Evolutionary conservation across 2,888 invertebrate genomes (phyloP).

Genomic region (Uropetala carovei): DNA sequence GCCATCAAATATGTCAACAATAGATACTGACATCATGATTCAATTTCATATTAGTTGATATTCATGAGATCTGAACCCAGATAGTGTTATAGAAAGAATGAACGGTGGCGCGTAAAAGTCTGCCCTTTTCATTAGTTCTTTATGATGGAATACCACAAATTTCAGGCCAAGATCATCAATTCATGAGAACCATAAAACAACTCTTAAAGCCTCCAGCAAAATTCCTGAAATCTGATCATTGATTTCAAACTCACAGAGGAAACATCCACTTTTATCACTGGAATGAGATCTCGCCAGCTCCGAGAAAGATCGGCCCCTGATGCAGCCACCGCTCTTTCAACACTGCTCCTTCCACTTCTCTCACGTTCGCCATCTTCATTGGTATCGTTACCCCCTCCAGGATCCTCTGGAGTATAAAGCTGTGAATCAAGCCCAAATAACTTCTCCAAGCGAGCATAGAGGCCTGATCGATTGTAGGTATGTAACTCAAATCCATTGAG

Average conservation of each 20-base stretch:
- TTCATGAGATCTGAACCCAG: too few relatives aligned
- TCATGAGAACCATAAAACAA: too few relatives aligned
- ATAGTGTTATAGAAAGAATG: too few relatives aligned
- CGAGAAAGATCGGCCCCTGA: conserved; percentile 57
- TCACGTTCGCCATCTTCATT: conserved; percentile 76
- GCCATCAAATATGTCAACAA: too few relatives aligned
- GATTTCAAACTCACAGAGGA: conserved; percentile 81
- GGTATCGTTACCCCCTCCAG: conserved; percentile 76
- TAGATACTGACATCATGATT: too few relatives aligned
- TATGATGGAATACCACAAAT: too few relatives aligned
- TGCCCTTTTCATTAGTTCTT: too few relatives aligned
- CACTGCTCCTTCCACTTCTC: conserved; percentile 60
- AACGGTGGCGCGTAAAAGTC: too few relatives aligned
- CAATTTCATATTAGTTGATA: too few relatives aligned
- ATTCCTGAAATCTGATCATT: background rate
- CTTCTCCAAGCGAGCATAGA: conserved; percentile 92
- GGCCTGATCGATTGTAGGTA: conserved; percentile 93
- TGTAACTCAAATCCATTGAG: conserved; percentile 96
- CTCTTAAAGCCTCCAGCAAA: too few relatives aligned
- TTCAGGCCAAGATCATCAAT: too few relatives aligned
- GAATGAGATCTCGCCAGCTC: conserved; percentile 96
- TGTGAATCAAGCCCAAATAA: conserved; percentile 90
- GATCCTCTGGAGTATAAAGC: conserved; percentile 80
- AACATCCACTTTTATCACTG: conserved; percentile 96
- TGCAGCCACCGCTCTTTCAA: conserved; percentile 44